Evolutionary conservation across 2,888 invertebrate species (phyloP), one percentile per base, ranked within the genome.

Genomic region (Spialia ferax): DNA sequence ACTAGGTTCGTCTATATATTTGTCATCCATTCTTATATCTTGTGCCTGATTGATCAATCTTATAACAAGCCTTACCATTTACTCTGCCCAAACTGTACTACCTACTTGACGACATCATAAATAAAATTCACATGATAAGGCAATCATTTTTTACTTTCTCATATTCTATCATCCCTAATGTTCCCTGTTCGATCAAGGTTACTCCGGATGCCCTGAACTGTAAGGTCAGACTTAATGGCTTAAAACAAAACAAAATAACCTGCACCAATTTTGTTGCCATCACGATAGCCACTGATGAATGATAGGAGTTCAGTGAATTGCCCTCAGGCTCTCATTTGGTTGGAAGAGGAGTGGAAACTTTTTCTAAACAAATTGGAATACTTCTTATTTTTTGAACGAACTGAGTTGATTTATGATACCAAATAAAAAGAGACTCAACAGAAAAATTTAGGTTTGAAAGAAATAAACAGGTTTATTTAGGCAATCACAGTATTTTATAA

Each of bases 301-400:
- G 60, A 66, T 66, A 54, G 45, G 7, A 60, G 60, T 60, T 66
- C 59, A 54, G 42, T 38, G 52, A 26, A 60, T 52, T 42, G 38
- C 26, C 52, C 54, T 26, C 10, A 26, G 50, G 22, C 11, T 2
- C n/a, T 3, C 48, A 54, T 48, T 48, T 56, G 38, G n/a, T 38
- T n/a, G 11, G 32, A 10, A n/a, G n/a, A n/a, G n/a, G n/a, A n/a
- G n/a, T 52, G 2, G 13, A 23, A 55, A 13, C 18, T 18, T 6
- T 62, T 22, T 20, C 22, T 35, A 52, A 8, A 56, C 32, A 56
- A 20, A 32, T 56, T 56, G 56, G 35, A 35, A 56, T 20, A 20
- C 3, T 35, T 20, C 5, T 20, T 35, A 35, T 56, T 13, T 45
- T 55, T 18, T 10, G 20, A 29, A 13, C 23, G 23, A n/a, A n/a